Evolutionary conservation across 1,140 invertebrate species (phyloP), one percentile per base, ranked within the genome.

Genomic region (Pantala flavescens): DNA sequence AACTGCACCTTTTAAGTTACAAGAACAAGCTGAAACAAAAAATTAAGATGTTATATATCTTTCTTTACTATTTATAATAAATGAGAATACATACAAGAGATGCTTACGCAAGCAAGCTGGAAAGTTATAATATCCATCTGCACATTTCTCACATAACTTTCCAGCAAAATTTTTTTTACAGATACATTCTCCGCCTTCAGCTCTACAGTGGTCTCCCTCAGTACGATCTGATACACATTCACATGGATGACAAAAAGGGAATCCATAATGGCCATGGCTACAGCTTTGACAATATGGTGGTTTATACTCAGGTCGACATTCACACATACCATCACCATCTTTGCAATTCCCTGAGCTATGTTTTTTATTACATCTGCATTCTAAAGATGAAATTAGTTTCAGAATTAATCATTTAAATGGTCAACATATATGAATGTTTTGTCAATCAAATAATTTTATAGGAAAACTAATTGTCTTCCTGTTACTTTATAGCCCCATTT

Each of bases 151-250:
- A 81, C 96, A 98, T 75, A 90, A 91, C 73, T 88, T 85, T 0
- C 96, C 96, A 7, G 88, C 89, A 79, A 91, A 98, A 80, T 97
- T 97, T 14, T 85, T 84, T 83, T 96, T 95, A 82, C 97, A 99
- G 0, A 94, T 93, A 81, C 97, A 98, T 80, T 89, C 86, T 0
- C 93, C 93, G 43, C 91, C 89, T 63, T 63, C n/a, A 0, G 94
- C 90, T 81, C 95, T 91, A 82, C 97, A 98, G 43, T 95, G 88
- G 75, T 89, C 86, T 19, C 90, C 92, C 19, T 89, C 85, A 0
- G 97, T 99, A 70, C 97, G 98, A 78, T 96, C 95, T 0, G 93
- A 82, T 80, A 93, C 87, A 82, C 98, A 99, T 75, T 96, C 94
- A 81, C 98, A 99, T 1, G 93, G 93, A 76, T 91, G 89, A 81